Conservation (phyloP, 37 sponge, comb jelly and placozoan genomes). For the Ephydatia muelleri region DNA sequence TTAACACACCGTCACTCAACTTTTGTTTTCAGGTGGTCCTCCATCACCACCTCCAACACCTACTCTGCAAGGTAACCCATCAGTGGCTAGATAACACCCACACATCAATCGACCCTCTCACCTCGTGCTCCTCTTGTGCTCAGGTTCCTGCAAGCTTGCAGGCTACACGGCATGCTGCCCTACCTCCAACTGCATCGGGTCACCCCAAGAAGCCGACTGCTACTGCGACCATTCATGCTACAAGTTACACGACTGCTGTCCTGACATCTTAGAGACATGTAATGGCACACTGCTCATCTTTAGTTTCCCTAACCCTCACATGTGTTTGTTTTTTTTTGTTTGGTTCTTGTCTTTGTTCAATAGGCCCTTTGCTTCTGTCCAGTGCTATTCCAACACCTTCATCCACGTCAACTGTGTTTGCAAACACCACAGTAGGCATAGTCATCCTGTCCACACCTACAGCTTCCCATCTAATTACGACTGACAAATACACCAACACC, state of each 20-base stretch:
- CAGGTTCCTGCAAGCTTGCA: constrained; percentile 34
- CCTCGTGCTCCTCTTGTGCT: neutral
- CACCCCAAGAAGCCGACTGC: constrained; percentile 13
- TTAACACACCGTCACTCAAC: neutral
- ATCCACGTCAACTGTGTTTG: neutral
- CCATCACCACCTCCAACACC: constrained; percentile 11
- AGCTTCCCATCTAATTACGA: neutral
- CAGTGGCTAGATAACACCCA: too few relatives aligned
- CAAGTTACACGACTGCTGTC: constrained; percentile 29
- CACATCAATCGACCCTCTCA: neutral
- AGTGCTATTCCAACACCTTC: neutral
- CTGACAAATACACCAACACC: neutral
- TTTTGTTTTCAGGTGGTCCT: neutral
- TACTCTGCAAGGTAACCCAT: constrained; percentile 16
- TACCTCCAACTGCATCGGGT: constrained; percentile 3
- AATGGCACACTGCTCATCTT: neutral
- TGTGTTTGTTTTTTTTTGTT: too few relatives aligned
- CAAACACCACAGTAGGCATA: neutral
- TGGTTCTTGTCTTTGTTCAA: neutral
- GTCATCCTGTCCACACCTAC: neutral
- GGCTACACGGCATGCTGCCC: constrained; percentile 27
- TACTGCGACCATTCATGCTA: constrained; percentile 30
- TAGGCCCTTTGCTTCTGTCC: neutral
- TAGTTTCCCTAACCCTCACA: too few relatives aligned
- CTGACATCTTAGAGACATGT: constrained; percentile 26